These are phyloP conservation scores for Sparidentex hasta DNA, from an alignment of 2,797 vertebrate species.

Conservation along the genomic window DNA sequence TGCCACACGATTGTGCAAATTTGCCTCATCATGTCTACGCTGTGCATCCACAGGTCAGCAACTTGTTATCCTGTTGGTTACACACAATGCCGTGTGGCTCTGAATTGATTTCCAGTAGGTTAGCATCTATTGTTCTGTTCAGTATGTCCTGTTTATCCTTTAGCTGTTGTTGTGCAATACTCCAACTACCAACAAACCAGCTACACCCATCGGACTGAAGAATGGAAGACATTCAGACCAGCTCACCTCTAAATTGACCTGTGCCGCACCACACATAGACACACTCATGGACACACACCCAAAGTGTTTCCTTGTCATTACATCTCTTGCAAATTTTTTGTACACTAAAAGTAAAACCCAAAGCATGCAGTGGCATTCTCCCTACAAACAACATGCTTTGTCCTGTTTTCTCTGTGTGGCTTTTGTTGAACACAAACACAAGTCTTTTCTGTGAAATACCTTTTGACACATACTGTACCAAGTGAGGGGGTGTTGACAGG, in stretches of 20 bases:
- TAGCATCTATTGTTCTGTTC: conserved; percentile 1
- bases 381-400: conserved; percentile 29
- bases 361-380: conserved; percentile 15
- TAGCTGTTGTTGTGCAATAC: background rate
- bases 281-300: background rate
- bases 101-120: conserved; percentile 28
- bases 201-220: background rate
- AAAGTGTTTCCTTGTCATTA: background rate
- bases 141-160: background rate
- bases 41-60: background rate
- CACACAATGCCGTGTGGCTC: background rate
- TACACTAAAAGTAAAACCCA: conserved; percentile 17
- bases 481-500: conserved; percentile 8
- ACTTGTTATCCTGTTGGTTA: background rate
- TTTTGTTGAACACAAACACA: conserved; percentile 38
- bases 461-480: conserved; percentile 12
- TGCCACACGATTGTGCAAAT: background rate
- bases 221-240: background rate
- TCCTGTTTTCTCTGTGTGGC: conserved; percentile 31
- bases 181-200: background rate
- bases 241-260: background rate
- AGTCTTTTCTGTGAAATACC: conserved; percentile 28
- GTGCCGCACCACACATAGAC: background rate
- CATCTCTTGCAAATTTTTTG: background rate
- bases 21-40: background rate